A percentile compares a stretch with the other conserved stretches of the same genome.
phyloP scores from a whole-genome alignment of 2,797 vertebrate species.

The Coccyzus lansbergi region DNA sequence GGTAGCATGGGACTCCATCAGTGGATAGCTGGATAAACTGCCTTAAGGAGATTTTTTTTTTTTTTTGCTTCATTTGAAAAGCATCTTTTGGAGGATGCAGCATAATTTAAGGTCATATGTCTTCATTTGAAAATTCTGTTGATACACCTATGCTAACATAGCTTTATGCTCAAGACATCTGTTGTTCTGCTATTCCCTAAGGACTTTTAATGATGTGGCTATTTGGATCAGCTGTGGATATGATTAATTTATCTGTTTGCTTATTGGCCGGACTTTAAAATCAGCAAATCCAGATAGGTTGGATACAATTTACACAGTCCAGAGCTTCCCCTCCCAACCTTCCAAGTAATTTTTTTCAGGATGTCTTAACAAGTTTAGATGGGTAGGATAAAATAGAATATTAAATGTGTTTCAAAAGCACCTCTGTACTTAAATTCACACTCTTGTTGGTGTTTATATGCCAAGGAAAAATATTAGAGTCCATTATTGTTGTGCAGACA shows the following conservation, averaged over 20 bases:
- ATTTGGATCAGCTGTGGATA: not conserved
- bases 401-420: not conserved
- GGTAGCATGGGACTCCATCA: accelerated
- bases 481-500: not conserved
- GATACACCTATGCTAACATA: not conserved
- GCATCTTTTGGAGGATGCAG: accelerated
- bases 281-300: not conserved
- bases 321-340: accelerated
- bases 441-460: not conserved
- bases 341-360: not conserved
- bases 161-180: slow-evolving; percentile 1
- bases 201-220: not conserved
- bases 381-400: not conserved
- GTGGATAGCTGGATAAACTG: not conserved
- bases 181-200: not conserved
- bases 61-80: not conserved
- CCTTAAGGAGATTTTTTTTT: not conserved
- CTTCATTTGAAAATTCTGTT: not conserved
- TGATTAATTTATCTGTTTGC: not conserved
- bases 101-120: not conserved
- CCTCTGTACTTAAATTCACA: not conserved
- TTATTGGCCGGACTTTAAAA: not conserved
- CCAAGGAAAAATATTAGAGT: not conserved
- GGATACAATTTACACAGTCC: not conserved
- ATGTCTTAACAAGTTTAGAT: not conserved